Conservation (phyloP, 2,113 vertebrate species). For the Scalopus aquaticus region DNA sequence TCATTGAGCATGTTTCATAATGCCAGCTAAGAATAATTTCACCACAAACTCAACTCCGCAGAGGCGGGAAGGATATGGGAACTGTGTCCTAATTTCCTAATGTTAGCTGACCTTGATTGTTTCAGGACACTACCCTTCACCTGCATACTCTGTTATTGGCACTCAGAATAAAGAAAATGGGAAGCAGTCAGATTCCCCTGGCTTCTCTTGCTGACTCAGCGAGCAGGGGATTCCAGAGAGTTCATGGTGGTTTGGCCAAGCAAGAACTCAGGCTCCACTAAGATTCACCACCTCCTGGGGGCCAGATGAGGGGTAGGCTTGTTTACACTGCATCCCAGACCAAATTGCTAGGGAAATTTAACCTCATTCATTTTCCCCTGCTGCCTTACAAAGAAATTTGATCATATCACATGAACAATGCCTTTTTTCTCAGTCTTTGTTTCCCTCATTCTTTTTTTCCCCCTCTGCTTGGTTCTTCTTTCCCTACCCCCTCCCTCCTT, state of each 20-base stretch:
- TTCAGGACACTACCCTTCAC: conserved; percentile 49
- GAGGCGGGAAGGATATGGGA: conserved; percentile 47
- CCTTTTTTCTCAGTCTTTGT: background rate
- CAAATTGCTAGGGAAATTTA: conserved; percentile 79
- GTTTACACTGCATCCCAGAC: conserved; percentile 78
- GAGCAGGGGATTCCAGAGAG: conserved; percentile 54
- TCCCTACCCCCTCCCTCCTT: no score
- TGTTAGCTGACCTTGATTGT: conserved; percentile 52
- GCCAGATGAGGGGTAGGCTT: conserved; percentile 35
- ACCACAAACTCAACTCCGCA: background rate
- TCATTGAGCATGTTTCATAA: background rate
- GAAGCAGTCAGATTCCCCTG: conserved; percentile 52
- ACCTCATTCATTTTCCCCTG: conserved; percentile 67
- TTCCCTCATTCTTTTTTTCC: background rate
- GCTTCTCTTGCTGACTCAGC: conserved; percentile 78
- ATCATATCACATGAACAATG: conserved; percentile 11
- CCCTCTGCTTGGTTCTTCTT: background rate
- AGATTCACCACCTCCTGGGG: conserved; percentile 39
- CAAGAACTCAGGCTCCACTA: conserved; percentile 42
- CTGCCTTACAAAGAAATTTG: conserved; percentile 71
- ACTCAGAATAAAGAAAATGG: conserved; percentile 62
- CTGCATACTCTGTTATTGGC: conserved; percentile 50
- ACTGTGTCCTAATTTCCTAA: conserved; percentile 34
- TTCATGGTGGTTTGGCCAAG: conserved; percentile 54
- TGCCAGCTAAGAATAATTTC: background rate